Base-by-base conservation (phyloP, 2,113 vertebrate species). In the Forbesichthys papilliferus region DNA sequence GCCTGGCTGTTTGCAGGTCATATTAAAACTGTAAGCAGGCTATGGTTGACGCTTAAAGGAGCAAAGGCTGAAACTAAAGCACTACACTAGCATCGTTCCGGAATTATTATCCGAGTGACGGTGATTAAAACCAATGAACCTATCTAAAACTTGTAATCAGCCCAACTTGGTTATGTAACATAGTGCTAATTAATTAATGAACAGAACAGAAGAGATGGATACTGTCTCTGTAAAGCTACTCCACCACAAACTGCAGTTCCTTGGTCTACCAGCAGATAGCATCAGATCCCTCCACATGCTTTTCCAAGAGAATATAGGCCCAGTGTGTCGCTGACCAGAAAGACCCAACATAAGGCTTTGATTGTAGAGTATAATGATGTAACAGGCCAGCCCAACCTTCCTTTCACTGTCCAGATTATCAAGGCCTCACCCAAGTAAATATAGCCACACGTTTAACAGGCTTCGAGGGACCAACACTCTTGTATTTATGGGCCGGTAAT, bases 281-380 rank as follows among this genome's bases (percentile, higher is more conserved):
- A 73, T 77, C 62, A 73, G 68, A 69, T 12, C 57, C 33, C 75
- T 67, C 54, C 62, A 11, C 34, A 66, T 76, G 0, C 33, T 4
- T 61, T 56, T 54, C 36, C 47, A 52, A 11, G 13, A 14, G 10
- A 11, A 9, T 12, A 49, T 55, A 55, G 42, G 55, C 16, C 9
- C 20, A 60, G 49, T 63, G 66, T 47, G 12, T 54, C 63, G 42
- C 49, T 74, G 71, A 75, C 72, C 71, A 20, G 61, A 70, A 68
- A 72, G 73, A 46, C 54, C 48, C 47, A 70, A 64, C 75, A 81
- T 62, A 20, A 69, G 79, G 75, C 59, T 77, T 46, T 65, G 74
- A 73, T 85, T 78, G 73, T 69, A 52, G 53, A 53, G 66, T 48
- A 64, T 42, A 71, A 77, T 88, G 84, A 85, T 77, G 84, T 77